Percentiles rank a stretch among this genome's conserved stretches.
phyloP scores from a whole-genome alignment of 2,888 invertebrate species.

The Mythimna pallens region DNA sequence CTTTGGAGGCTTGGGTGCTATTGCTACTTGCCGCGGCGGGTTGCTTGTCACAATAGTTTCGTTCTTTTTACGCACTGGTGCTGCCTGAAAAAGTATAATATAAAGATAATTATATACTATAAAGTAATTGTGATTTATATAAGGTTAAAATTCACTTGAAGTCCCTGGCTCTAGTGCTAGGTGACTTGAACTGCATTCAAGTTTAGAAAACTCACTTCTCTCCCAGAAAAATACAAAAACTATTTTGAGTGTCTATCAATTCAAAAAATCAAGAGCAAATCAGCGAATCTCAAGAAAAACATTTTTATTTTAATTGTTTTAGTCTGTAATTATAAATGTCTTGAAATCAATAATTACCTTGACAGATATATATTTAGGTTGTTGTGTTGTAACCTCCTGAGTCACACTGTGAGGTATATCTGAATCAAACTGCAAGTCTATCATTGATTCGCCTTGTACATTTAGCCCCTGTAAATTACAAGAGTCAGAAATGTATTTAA shows the following conservation, averaged over 20 bases:
- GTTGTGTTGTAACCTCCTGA: slow-evolving; percentile 62
- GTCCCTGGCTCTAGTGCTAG: not conserved
- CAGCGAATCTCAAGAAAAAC: not conserved
- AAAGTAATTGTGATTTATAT: not conserved
- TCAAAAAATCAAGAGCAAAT: not conserved
- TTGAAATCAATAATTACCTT: slow-evolving; percentile 74
- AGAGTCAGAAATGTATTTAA: not conserved
- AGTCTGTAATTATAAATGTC: not conserved
- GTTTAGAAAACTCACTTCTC: not conserved
- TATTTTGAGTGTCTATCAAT: too few species aligned
- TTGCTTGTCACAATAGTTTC: slow-evolving; percentile 62
- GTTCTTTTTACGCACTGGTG: slow-evolving; percentile 64
- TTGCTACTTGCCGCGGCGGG: slow-evolving; percentile 84
- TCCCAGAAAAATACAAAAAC: not conserved
- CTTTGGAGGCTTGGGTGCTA: slow-evolving; percentile 84
- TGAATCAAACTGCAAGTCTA: slow-evolving; percentile 76
- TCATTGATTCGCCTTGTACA: slow-evolving; percentile 74
- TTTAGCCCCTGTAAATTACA: slow-evolving; percentile 69
- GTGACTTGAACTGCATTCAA: not conserved
- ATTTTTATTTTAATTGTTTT: not conserved
- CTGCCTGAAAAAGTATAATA: slow-evolving; percentile 69
- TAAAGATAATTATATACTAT: too few species aligned
- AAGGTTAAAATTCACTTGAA: not conserved
- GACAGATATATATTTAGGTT: slow-evolving; percentile 76
- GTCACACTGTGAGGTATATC: slow-evolving; percentile 65